Conservation (phyloP, 2,888 invertebrate species). For the Ophonus ardosiacus region DNA sequence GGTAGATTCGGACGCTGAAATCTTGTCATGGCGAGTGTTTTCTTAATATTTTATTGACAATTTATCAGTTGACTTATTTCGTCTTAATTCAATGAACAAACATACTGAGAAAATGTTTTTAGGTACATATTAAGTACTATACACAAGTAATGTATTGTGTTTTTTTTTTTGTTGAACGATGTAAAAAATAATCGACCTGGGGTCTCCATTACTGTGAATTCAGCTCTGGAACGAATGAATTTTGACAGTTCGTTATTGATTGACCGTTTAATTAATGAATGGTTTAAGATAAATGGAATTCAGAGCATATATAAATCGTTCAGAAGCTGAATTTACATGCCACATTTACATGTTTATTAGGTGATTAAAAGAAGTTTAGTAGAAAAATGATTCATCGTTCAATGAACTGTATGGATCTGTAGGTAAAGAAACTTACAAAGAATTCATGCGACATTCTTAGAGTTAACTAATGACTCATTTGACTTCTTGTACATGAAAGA, state of each 20-base stretch:
- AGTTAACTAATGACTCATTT: not conserved
- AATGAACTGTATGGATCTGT: not conserved
- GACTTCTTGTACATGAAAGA: not conserved
- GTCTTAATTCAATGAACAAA: too few species aligned
- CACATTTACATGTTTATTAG: conserved; percentile 29
- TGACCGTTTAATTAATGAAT: not conserved
- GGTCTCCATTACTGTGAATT: not conserved
- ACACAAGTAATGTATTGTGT: too few species aligned
- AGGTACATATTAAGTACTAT: too few species aligned
- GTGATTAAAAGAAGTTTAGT: not conserved
- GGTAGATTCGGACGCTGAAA: too few species aligned
- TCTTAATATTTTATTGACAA: too few species aligned
- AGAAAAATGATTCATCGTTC: conserved; percentile 21
- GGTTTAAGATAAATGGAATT: not conserved
- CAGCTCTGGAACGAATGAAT: not conserved
- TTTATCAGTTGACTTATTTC: not conserved
- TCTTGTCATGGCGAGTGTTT: too few species aligned
- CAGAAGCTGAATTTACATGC: not conserved
- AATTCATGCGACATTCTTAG: not conserved
- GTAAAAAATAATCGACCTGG: too few species aligned
- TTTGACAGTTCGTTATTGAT: not conserved
- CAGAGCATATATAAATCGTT: conserved; percentile 1
- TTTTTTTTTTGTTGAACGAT: too few species aligned
- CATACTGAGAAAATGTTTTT: too few species aligned
- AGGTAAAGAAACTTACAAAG: not conserved